These are phyloP conservation scores for Ctenomys sociabilis DNA, from an alignment of 2,113 vertebrate genomes.

Conservation along the genomic window DNA sequence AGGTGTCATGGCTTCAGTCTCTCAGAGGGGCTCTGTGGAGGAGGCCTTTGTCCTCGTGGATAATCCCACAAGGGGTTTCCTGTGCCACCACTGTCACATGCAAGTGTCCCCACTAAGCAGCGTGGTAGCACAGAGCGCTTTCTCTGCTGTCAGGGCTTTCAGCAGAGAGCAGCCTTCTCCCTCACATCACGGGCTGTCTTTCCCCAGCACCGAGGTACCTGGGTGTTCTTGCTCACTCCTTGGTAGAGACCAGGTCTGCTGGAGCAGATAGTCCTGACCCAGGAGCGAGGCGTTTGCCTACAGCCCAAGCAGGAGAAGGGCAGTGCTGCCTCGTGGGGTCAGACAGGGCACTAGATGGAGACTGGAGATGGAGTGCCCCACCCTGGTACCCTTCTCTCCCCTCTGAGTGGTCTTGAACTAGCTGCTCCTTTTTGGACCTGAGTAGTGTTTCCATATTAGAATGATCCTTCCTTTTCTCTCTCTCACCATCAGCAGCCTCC, in stretches of 20 bases:
- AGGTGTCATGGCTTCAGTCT: constrained; percentile 63
- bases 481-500: constrained; percentile 63
- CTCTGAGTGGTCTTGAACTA: neutral
- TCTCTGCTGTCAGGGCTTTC: neutral
- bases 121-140: neutral
- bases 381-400: neutral
- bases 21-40: constrained; percentile 29
- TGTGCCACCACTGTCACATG: neutral
- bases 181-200: neutral
- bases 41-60: neutral
- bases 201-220: neutral
- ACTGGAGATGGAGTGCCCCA: fast-evolving
- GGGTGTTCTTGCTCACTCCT: neutral
- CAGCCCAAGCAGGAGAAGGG: neutral
- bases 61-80: neutral
- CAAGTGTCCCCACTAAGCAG: neutral
- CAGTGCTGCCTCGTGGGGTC: neutral
- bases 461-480: constrained; percentile 56
- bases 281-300: neutral
- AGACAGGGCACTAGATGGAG: neutral
- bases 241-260: neutral
- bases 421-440: neutral
- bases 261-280: neutral
- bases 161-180: neutral
- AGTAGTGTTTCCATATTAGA: constrained; percentile 71